Evolutionary conservation across 1,140 invertebrate species (phyloP), one percentile per base, ranked within the genome.

Genomic region (Temnothorax longispinosus): DNA sequence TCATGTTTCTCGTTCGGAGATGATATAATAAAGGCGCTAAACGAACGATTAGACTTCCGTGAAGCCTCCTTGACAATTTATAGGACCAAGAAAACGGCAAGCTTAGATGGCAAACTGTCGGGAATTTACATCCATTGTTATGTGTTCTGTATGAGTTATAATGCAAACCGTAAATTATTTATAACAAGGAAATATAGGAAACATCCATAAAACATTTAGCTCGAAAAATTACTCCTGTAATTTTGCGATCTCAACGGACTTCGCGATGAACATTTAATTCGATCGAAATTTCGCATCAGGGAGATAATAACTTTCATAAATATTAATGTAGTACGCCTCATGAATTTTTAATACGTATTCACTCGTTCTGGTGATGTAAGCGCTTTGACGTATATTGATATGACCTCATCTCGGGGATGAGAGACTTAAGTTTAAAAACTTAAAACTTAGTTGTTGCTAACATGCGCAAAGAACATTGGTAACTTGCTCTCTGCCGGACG

Each of bases 221-320:
- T 71, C n/a, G 78, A 56, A 54, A 44, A 54, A 32, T 44, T n/a
- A 44, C 13, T 41, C 10, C 32, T n/a, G 78, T 38, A 56, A 69
- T 69, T 67, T 80, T 27, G 35, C 15, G 11, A 27, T 81, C 21
- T 71, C 47, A 7, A 44, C 8, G 13, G 8, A 69, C 35, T 77
- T n/a, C 1, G 27, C 44, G 27, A 32, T 47, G 58, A 47, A 62
- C 58, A 35, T 38, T 64, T 78, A 64, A 78, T 78, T 64, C 15
- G 41, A 62, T 78, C 58, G 27, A 27, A 77, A 62, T 47, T 44
- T 62, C 18, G 13, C 56, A 27, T 44, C 41, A n/a, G 8, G 11
- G 8, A 27, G 38, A 58, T 76, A 76, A 76, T 76, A 60, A 56
- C 50, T 71, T 71, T 81, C 50, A 71, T 81, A 71, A 81, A 71